Percentiles rank a stretch among this genome's conserved stretches.
phyloP scores from a whole-genome alignment of 2,888 invertebrate species.

The Andrena haemorrhoa region DNA sequence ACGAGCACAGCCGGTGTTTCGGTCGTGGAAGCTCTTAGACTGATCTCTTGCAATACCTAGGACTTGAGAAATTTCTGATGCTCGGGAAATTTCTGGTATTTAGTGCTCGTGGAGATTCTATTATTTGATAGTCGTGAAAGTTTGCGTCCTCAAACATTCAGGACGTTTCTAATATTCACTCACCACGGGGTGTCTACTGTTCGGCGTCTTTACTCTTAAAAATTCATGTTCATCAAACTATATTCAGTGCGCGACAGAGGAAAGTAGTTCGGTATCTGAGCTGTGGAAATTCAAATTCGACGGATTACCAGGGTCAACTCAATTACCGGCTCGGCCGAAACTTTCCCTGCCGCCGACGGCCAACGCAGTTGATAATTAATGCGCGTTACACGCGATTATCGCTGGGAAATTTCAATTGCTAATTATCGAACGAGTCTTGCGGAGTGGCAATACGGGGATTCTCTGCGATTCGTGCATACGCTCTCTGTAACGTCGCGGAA shows the following conservation, averaged over 20 bases:
- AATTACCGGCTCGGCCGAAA: neutral
- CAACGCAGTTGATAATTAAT: neutral
- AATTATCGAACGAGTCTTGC: conserved; percentile 14
- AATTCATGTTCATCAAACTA: too few relatives aligned
- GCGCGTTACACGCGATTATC: neutral
- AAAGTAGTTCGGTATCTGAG: too few relatives aligned
- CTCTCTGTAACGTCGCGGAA: conserved; percentile 7
- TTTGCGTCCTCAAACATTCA: too few relatives aligned
- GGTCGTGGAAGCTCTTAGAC: neutral
- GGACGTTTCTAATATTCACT: too few relatives aligned
- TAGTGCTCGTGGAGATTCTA: too few relatives aligned
- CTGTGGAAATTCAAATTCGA: neutral
- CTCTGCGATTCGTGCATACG: conserved; percentile 1
- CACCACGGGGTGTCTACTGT: too few relatives aligned
- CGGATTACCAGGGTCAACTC: neutral
- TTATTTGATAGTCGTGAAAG: too few relatives aligned
- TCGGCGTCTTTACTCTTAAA: neutral
- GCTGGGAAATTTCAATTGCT: conserved; percentile 7
- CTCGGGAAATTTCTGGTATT: neutral
- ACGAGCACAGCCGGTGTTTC: neutral
- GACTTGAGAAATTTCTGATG: neutral
- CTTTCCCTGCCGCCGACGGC: neutral
- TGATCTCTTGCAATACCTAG: neutral
- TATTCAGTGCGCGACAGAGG: too few relatives aligned
- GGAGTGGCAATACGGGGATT: neutral